Conservation (phyloP, 1,140 invertebrate genomes). For the Lethrus apterus region DNA sequence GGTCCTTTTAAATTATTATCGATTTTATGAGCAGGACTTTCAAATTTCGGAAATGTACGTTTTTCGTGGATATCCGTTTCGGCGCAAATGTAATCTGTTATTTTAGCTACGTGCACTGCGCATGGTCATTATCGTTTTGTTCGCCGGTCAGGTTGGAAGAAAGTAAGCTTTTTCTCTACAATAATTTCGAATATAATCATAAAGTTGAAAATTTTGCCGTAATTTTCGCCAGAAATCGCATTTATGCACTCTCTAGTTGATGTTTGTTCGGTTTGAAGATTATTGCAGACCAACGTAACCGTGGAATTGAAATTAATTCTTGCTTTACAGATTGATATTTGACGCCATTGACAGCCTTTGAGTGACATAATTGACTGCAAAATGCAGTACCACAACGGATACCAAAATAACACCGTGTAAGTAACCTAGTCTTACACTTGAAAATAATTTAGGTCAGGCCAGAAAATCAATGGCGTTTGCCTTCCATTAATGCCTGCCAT, state of each 20-base stretch:
- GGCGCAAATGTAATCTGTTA: too few relatives aligned
- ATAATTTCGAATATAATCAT: constrained; percentile 10
- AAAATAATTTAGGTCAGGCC: constrained; percentile 7
- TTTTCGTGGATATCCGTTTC: too few relatives aligned
- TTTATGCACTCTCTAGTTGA: constrained; percentile 7
- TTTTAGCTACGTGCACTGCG: too few relatives aligned
- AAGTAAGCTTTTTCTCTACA: constrained; percentile 24
- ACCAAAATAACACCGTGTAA: constrained; percentile 34
- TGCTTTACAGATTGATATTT: constrained; percentile 15
- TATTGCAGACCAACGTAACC: too few relatives aligned
- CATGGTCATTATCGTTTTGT: constrained; percentile 48
- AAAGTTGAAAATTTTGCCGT: constrained; percentile 9
- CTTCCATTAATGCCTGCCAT: constrained; percentile 7
- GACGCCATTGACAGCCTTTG: constrained; percentile 34
- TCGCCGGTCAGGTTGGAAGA: constrained; percentile 50
- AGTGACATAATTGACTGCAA: constrained; percentile 28
- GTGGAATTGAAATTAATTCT: constrained; percentile 11
- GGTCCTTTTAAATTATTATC: too few relatives aligned
- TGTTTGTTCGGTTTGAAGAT: constrained; percentile 27
- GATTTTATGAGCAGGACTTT: too few relatives aligned
- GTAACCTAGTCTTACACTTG: constrained; percentile 14
- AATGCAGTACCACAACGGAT: constrained; percentile 40
- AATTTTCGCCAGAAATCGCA: constrained; percentile 9
- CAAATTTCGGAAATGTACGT: too few relatives aligned
- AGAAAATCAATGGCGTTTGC: constrained; percentile 12